A percentile compares a stretch with the other conserved stretches of the same genome.
Evolutionary conservation across 2,113 vertebrate genomes (phyloP).

Genomic region (Chaetorhynchus papuensis): DNA sequence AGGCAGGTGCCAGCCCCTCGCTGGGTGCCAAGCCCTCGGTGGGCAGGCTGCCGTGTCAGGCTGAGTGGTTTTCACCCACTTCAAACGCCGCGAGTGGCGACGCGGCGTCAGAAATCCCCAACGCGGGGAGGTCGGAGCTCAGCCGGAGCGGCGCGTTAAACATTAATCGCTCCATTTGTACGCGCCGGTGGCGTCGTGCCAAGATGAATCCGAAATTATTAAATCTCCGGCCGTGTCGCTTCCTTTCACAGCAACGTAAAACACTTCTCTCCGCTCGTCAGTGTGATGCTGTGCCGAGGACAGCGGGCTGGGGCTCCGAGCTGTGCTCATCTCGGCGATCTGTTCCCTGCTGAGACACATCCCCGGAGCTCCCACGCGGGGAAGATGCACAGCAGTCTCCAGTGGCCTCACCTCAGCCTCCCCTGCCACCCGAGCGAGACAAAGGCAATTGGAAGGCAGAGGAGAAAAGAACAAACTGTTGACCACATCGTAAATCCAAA

Average conservation of each 20-base stretch:
- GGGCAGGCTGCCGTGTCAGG: neutral
- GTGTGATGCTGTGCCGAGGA: neutral
- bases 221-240: constrained; percentile 20
- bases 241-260: constrained; percentile 29
- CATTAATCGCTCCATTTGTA: constrained; percentile 34
- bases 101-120: neutral
- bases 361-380: neutral
- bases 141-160: constrained; percentile 19
- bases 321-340: neutral
- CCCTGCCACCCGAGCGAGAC: neutral
- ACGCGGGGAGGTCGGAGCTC: neutral
- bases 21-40: fast-evolving
- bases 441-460: neutral
- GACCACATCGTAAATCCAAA: constrained; percentile 23
- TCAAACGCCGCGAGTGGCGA: neutral
- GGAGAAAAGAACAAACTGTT: constrained; percentile 36
- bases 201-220: constrained; percentile 33
- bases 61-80: neutral
- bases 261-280: neutral
- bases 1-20: neutral
- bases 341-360: neutral
- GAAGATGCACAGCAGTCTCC: neutral
- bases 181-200: neutral
- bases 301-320: neutral
- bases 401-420: neutral